Percentiles rank a stretch among this genome's conserved stretches.
These are phyloP conservation scores for Neogobius melanostomus DNA, from an alignment of 2,113 vertebrate species.

Conservation along the genomic window DNA sequence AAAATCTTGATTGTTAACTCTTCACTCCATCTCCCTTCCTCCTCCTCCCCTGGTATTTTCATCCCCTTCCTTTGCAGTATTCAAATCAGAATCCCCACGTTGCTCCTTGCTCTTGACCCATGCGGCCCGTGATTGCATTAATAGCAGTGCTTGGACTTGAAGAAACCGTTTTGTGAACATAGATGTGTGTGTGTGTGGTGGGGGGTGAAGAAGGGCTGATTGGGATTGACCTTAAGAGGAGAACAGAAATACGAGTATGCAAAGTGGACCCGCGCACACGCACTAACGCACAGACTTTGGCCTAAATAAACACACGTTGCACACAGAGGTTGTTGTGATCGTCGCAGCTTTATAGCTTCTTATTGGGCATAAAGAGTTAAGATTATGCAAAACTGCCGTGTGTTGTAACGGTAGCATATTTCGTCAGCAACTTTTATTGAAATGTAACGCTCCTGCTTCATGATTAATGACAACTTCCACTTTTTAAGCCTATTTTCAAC, in stretches of 20 bases:
- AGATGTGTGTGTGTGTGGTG: conserved; percentile 32
- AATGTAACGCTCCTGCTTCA: too few species aligned
- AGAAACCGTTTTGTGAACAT: conserved; percentile 54
- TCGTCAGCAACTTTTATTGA: too few species aligned
- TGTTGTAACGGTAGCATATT: too few species aligned
- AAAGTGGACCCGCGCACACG: conserved; percentile 70
- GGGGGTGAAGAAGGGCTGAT: conserved; percentile 72
- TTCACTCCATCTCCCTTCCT: conserved; percentile 17
- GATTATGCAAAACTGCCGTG: too few species aligned
- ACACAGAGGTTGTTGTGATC: too few species aligned
- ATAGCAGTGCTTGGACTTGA: conserved; percentile 72
- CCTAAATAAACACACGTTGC: conserved; percentile 29
- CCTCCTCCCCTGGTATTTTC: conserved; percentile 38
- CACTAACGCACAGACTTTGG: conserved; percentile 82
- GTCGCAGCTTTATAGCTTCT: too few species aligned
- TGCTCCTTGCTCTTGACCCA: conserved; percentile 72
- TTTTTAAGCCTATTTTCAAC: too few species aligned
- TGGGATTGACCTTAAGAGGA: conserved; percentile 70
- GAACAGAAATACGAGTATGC: conserved; percentile 75
- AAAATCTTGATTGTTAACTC: conserved; percentile 39
- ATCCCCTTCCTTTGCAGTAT: conserved; percentile 61
- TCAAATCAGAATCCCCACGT: conserved; percentile 71
- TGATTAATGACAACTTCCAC: too few species aligned
- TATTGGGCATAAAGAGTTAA: too few species aligned
- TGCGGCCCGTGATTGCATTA: conserved; percentile 79